These are phyloP conservation scores for Steinernema scapterisci DNA, from an alignment of 2,888 invertebrate genomes.

Conservation along the genomic window DNA sequence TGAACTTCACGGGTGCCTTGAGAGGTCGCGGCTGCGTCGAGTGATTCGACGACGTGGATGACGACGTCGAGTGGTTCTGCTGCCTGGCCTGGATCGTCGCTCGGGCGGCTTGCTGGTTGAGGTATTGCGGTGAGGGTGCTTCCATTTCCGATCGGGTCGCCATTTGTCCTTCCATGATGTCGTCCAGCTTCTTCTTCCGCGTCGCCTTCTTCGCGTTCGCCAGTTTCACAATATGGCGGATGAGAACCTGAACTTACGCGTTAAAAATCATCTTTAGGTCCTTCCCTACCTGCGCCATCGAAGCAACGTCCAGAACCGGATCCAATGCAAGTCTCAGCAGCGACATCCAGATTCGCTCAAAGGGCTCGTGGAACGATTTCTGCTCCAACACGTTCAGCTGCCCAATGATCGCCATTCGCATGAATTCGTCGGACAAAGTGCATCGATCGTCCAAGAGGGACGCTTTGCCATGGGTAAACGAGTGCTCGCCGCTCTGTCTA, in stretches of 20 bases:
- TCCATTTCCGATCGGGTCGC: slow-evolving; percentile 9
- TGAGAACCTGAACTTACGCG: background rate
- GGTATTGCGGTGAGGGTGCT: slow-evolving; percentile 1
- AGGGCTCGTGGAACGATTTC: slow-evolving; percentile 72
- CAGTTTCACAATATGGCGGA: background rate
- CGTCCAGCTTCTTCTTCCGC: slow-evolving; percentile 6
- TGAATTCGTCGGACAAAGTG: background rate
- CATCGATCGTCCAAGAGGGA: slow-evolving; percentile 27
- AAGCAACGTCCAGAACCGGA: slow-evolving; percentile 82
- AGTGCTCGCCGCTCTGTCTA: background rate
- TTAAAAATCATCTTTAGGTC: background rate
- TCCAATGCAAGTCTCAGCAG: slow-evolving; percentile 81
- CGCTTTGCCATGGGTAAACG: background rate
- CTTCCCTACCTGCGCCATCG: slow-evolving; percentile 53
- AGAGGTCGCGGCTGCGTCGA: slow-evolving; percentile 18
- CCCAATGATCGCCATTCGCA: slow-evolving; percentile 28
- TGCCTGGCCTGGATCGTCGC: background rate
- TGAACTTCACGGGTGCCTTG: slow-evolving; percentile 34
- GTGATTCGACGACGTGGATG: background rate
- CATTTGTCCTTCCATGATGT: background rate
- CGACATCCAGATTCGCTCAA: slow-evolving; percentile 86
- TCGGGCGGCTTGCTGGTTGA: background rate
- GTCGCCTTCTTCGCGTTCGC: background rate
- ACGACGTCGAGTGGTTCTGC: too few species aligned
- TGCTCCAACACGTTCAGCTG: slow-evolving; percentile 52